Percentiles rank a stretch among this genome's conserved stretches.
Conservation (phyloP, 1,140 invertebrate genomes). For the Apocrypta bakeri region DNA sequence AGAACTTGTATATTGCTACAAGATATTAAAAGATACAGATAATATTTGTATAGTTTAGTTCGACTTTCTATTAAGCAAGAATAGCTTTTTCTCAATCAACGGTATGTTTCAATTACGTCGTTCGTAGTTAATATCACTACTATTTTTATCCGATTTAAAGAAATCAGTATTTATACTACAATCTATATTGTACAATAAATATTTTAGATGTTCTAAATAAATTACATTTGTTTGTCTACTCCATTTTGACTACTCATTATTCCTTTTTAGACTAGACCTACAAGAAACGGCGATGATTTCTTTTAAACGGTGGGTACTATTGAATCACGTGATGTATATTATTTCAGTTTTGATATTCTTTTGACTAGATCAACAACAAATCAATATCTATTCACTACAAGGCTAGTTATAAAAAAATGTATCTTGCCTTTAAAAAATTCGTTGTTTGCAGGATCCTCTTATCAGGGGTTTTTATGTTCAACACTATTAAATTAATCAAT, state of each 20-base stretch:
- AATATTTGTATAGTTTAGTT: not conserved
- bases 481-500: not conserved
- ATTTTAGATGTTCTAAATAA: not conserved
- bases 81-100: not conserved
- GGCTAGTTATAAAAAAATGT: constrained; percentile 48
- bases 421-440: constrained; percentile 53
- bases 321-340: not conserved
- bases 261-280: not conserved
- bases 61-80: not conserved
- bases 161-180: not conserved
- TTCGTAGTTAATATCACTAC: not conserved
- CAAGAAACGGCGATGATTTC: not conserved
- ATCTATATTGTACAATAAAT: not conserved
- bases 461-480: not conserved
- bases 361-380: constrained; percentile 25
- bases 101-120: not conserved
- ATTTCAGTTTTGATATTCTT: not conserved
- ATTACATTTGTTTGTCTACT: not conserved
- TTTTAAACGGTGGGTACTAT: not conserved
- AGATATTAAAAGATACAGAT: not conserved
- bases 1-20: not conserved
- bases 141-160: not conserved
- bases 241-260: not conserved
- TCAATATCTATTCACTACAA: not conserved
- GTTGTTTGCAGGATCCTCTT: constrained; percentile 58